Evolutionary conservation across 2,797 vertebrate species (phyloP).

Genomic region (Amblyraja radiata): DNA sequence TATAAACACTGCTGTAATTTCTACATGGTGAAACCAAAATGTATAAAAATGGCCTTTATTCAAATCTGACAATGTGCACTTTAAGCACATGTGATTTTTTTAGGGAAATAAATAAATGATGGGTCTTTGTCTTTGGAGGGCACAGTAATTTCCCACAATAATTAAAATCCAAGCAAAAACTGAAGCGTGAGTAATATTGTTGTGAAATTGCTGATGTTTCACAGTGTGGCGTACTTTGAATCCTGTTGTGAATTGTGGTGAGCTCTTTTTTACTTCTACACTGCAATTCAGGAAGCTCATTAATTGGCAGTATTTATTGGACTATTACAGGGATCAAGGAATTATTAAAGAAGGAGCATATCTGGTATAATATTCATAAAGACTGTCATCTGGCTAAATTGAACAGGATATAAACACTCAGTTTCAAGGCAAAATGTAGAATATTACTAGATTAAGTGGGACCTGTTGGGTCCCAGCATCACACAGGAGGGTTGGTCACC

Average conservation of each 20-base stretch:
- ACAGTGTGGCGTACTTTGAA: background rate
- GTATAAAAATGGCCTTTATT: no score
- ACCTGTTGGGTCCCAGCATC: no score
- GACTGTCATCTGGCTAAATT: background rate
- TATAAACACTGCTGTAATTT: no score
- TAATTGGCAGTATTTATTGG: background rate
- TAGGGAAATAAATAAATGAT: no score
- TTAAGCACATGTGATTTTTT: no score
- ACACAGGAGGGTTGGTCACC: no score
- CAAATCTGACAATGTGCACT: no score
- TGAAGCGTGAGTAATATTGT: background rate
- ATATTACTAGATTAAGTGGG: no score
- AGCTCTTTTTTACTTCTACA: background rate
- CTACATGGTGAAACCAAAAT: no score
- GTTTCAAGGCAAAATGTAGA: background rate
- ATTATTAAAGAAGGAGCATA: background rate
- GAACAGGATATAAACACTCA: background rate
- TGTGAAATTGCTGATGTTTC: background rate
- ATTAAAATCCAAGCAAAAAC: background rate
- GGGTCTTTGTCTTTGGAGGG: no score
- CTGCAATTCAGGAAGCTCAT: background rate
- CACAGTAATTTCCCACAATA: background rate
- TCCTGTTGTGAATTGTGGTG: background rate
- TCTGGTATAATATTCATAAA: background rate
- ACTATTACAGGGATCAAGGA: background rate